Base-by-base conservation (phyloP, 2,888 invertebrate genomes). In the Tetramorium bicarinatum region DNA sequence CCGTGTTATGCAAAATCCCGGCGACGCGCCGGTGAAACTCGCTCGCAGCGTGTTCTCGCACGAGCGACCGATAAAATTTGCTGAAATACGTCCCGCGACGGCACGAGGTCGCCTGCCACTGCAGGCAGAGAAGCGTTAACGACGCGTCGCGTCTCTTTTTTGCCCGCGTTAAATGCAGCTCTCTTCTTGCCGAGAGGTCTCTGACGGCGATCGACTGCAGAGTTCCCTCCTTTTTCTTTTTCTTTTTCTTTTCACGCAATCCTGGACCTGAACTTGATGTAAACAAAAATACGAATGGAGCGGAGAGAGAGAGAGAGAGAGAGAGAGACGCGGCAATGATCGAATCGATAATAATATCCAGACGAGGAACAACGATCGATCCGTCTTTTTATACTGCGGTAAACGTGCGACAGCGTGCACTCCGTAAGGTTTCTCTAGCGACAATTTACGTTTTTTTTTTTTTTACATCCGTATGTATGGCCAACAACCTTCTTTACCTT, bases 1-100 rank as follows among this genome's bases (percentile, higher is more conserved):
- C 29, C 44, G 71, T 15, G 44, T 71, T 71, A 71, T 44, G 79
- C 56, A 79, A 77, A 77, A 69, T 47, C 41, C 21, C 13, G 25
- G 15, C 62, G 38, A 21, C 13, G 52, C 29, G 29, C 29, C 29
- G 69, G 29, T n/a, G 18, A 79, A 56, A 71, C 29, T 38, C 44
- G 44, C 54, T 77, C 41, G 41, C 41, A 0, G 21, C 21, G 25
- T 54, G 29, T 34, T 34, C 29, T 41, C 29, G 54, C 21, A 41
- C 25, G 18, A 49, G 38, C 64, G 75, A 7, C 64, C 4, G 0
- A 56, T 79, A 44, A 44, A 79, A 62, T 59, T 34, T 13, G 8
- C 21, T 18, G 56, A 59, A 47, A 59, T 34, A 54, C 41, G 21
- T 52, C 18, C 8, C 38, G 66, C 44, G 15, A 54, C 41, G 66